Evolutionary conservation across 1,140 invertebrate species (phyloP), one percentile per base, ranked within the genome.

Genomic region (Ectropis grisescens): DNA sequence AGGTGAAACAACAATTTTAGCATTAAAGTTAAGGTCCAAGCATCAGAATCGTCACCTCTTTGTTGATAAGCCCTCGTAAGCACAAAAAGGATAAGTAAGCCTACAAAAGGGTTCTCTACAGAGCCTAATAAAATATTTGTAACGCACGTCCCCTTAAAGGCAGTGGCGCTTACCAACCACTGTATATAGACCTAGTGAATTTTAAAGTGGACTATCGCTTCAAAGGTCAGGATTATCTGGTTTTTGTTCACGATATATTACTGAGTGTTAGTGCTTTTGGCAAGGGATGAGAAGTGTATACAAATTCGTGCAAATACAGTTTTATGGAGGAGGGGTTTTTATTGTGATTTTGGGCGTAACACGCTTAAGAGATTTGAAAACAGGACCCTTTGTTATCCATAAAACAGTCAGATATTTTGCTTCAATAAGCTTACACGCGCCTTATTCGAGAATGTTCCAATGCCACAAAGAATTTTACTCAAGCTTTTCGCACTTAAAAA

Each of bases 71-170:
- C n/a, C n/a, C n/a, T 23, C 33, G 29, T 30, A 34, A 33, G n/a
- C 19, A 10, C 15, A 30, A 45, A 37, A 47, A 37, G 39, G 41
- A 32, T 40, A 41, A 40, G 38, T 41, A 31, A 25, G 29, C 28
- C 39, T 28, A 44, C 47, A 52, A 47, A 51, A 31, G 44, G 39
- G 37, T 33, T 25, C 24, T 40, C 39, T 29, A 44, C 39, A 45
- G 40, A 51, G 48, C n/a, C 35, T 52, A 55, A 58, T 58, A 55
- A 52, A 58, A 54, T 52, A 50, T 58, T 52, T 47, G 35, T 52
- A 37, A 54, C 51, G 40, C 37, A 41, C 41, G 29, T 15, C 26
- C 43, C 40, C 36, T 51, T 42, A 50, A 58, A 50, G 47, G 35
- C 8, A 39, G 13, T 26, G 14, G 26, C 13, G 14, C 12, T 36